Conservation (phyloP, 2,113 vertebrate genomes). For the Arenaria interpres region DNA sequence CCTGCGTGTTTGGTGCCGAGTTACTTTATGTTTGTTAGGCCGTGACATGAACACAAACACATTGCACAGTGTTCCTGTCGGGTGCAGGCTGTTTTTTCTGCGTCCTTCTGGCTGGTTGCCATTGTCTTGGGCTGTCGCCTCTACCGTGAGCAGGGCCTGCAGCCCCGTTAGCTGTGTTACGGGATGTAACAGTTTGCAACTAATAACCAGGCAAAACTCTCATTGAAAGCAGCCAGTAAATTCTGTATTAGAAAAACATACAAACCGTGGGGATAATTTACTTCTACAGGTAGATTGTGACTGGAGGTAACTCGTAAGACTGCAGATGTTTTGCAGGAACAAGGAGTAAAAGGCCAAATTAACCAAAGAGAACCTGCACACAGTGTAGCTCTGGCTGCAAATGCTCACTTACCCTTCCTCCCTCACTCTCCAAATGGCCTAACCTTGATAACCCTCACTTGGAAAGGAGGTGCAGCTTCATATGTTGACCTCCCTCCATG, state of each 20-base stretch:
- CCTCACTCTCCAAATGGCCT: neutral
- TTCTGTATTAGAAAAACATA: neutral
- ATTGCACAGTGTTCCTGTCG: neutral
- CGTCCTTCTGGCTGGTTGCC: neutral
- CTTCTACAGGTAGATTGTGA: neutral
- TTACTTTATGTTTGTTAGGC: neutral
- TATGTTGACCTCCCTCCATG: neutral
- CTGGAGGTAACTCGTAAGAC: neutral
- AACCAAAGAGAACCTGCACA: neutral
- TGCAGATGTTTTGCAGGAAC: neutral
- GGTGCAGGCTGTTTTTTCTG: neutral
- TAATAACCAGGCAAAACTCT: neutral
- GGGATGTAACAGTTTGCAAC: neutral
- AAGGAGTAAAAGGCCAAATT: neutral
- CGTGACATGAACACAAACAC: neutral
- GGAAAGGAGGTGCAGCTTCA: neutral
- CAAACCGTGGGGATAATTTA: neutral
- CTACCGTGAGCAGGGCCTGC: accelerated
- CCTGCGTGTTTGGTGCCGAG: neutral
- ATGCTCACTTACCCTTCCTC: neutral
- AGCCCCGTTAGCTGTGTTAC: accelerated
- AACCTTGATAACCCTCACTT: neutral
- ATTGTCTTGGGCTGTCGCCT: neutral
- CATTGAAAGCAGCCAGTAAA: neutral
- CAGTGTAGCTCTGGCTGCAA: neutral